Evolutionary conservation across 2,113 vertebrate genomes (phyloP).

Genomic region (Pomatostomus ruficeps): DNA sequence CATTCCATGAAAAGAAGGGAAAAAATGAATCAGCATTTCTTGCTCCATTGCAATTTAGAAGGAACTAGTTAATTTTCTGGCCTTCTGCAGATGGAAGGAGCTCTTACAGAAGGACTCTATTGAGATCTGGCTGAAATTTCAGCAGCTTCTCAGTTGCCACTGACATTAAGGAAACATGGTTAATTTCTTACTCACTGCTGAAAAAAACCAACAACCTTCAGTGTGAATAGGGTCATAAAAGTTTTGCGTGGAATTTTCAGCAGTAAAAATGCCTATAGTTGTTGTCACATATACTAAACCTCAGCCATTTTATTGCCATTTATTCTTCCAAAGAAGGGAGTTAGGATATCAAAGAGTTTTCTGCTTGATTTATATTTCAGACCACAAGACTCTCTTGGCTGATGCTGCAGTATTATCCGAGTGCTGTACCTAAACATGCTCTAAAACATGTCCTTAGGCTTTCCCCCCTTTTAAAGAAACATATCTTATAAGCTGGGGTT

Average conservation of each 20-base stretch:
- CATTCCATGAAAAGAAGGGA: neutral
- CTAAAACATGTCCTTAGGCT: neutral
- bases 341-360: neutral
- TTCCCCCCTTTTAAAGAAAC: neutral
- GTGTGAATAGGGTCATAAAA: neutral
- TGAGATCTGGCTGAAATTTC: neutral
- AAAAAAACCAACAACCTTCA: fast-evolving
- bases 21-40: neutral
- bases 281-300: neutral
- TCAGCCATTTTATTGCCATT: neutral
- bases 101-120: neutral
- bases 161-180: neutral
- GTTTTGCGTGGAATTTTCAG: neutral
- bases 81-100: neutral
- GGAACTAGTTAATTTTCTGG: neutral
- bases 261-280: neutral
- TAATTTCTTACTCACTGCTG: neutral
- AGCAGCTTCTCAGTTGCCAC: neutral
- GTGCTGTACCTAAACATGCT: neutral
- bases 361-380: neutral
- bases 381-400: neutral
- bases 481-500: neutral
- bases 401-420: neutral
- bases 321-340: neutral
- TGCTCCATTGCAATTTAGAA: neutral